A percentile compares a stretch with the other conserved stretches of the same genome.
Conservation (phyloP, 2,888 invertebrate species). For the Acholoe squamosa region DNA sequence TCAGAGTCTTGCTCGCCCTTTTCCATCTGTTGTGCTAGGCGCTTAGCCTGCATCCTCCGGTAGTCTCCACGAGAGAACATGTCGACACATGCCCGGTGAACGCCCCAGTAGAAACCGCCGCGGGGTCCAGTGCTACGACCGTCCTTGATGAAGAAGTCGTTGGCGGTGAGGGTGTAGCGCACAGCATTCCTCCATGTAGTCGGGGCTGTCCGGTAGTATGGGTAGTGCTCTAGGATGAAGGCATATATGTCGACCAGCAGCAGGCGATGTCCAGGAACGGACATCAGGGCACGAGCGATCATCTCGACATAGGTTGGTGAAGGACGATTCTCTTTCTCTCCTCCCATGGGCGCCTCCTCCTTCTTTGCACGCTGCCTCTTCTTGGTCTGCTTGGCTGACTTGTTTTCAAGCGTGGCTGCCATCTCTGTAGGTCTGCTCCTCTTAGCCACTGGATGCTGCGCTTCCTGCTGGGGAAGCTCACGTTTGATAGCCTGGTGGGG, state of each 20-base stretch:
- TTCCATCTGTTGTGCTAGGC: constrained; percentile 36
- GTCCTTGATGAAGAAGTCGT: constrained; percentile 57
- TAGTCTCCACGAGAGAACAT: constrained; percentile 39
- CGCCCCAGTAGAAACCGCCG: constrained; percentile 46
- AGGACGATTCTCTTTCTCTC: neutral
- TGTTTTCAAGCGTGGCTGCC: neutral
- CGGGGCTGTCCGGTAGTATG: constrained; percentile 47
- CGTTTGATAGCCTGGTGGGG: too few species aligned
- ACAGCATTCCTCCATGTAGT: constrained; percentile 56
- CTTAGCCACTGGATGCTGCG: neutral
- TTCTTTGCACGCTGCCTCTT: neutral
- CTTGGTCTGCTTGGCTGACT: neutral
- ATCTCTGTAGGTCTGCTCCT: too few species aligned
- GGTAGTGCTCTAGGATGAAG: constrained; percentile 52
- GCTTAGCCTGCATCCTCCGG: constrained; percentile 32
- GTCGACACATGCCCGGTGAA: constrained; percentile 44
- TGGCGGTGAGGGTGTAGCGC: constrained; percentile 52
- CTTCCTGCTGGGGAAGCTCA: neutral
- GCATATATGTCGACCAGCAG: constrained; percentile 37
- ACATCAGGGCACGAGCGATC: constrained; percentile 49
- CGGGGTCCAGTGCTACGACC: neutral
- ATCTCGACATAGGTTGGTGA: constrained; percentile 23
- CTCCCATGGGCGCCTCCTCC: neutral
- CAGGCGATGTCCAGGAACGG: neutral
- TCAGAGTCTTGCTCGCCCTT: neutral